Percentiles rank a stretch among this genome's conserved stretches.
Evolutionary conservation across 2,797 vertebrate species (phyloP).

Genomic region (Danio tinwini): DNA sequence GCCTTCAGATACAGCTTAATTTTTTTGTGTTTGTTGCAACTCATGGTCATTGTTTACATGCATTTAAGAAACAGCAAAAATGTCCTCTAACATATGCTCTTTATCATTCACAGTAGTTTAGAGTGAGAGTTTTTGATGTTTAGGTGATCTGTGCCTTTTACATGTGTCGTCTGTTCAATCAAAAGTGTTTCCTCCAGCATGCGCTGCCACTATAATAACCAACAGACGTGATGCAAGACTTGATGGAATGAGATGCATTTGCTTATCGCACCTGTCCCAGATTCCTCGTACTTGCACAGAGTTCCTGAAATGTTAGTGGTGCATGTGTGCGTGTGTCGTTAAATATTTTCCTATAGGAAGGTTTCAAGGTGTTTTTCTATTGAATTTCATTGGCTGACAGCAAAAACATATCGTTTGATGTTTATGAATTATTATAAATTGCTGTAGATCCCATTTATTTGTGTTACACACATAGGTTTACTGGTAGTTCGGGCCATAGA

Average conservation of each 20-base stretch:
- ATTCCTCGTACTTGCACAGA: not conserved
- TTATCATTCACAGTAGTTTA: not conserved
- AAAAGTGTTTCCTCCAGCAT: not conserved
- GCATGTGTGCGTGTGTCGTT: not conserved
- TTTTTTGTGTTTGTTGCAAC: too few species aligned
- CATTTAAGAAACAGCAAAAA: not conserved
- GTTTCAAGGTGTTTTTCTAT: not conserved
- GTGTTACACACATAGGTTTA: not conserved
- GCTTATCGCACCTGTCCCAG: slow-evolving; percentile 11
- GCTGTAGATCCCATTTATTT: not conserved
- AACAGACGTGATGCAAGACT: not conserved
- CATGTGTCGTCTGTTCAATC: not conserved
- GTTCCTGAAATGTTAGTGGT: slow-evolving; percentile 37
- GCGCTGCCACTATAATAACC: not conserved
- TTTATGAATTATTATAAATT: not conserved
- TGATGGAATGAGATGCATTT: slow-evolving; percentile 11
- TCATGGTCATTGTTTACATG: too few species aligned
- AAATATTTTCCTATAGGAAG: not conserved
- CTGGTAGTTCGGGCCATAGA: not conserved
- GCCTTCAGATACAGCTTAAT: too few species aligned
- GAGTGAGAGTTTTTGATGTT: not conserved
- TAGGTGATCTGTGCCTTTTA: not conserved
- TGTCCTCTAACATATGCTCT: too few species aligned
- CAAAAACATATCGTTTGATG: not conserved
- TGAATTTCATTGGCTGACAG: not conserved